Base-by-base conservation (phyloP, 2,888 invertebrate genomes). In the Nudaria mundana region DNA sequence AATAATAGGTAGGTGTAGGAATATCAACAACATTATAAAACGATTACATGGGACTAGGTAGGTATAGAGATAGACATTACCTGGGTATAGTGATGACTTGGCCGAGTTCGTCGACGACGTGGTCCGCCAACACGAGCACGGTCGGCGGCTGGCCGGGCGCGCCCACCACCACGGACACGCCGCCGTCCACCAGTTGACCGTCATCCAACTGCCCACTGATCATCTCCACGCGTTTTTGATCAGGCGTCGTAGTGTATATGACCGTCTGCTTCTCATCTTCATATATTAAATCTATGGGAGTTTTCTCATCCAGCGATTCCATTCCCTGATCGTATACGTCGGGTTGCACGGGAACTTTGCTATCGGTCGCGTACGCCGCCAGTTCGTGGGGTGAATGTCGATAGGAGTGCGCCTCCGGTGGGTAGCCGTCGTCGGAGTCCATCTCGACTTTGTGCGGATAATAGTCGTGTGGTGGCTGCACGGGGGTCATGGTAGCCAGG, bases 401-500 rank as follows among this genome's bases (percentile, higher is more conserved):
- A 67, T 92, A 91, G 39, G 91, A 89, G 56, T 90, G 88, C 48
- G 92, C 90, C 63, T 91, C 91, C 64, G 93, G 92, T 14, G 90
- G 90, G 64, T 91, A 91, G 44, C 91, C 91, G 42, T 89, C 89
- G 56, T 89, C 89, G 40, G 90, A 89, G 66, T 91, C 92, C 89
- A 91, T 91, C 66, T 92, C 92, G 43, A 92, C 92, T 63, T 92
- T 89, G 69, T 89, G 89, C 38, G 87, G 86, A 66, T 89, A 89
- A 64, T 88, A 90, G 67, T 95, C 95, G 63, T 95, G 91, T 23
- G 95, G 95, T n/a, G 94, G 95, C 61, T 85, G 86, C 54, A 95
- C 95, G 40, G 95, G 95, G 47, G 95, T 95, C 95, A 96, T 96
- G 67, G 95, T 95, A 55, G 95, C 94, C 57, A 96, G 90, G 82